Base-by-base conservation (phyloP, 2,888 invertebrate species). In the Cerastis leucographa region DNA sequence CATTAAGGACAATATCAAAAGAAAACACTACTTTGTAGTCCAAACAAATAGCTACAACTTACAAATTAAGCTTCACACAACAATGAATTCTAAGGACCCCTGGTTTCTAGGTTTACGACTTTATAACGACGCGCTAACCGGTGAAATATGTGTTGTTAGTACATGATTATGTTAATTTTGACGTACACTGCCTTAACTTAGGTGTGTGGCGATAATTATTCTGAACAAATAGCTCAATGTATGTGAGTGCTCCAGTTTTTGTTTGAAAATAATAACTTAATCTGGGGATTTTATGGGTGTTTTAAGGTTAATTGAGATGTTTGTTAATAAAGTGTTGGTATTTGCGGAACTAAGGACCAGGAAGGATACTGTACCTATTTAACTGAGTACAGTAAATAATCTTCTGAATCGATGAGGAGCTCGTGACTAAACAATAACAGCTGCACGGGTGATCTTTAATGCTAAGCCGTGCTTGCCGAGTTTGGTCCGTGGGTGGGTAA, bases 71-170 rank as follows among this genome's bases (percentile, higher is more conserved):
- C 91, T 91, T 85, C 68, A 66, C 61, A 44, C 35, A 56, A 19
- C 76, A 86, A 46, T 70, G 87, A 87, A 89, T 90, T 91, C 89
- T 87, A 91, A 92, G 91, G 91, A 92, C 91, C 90, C 86, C 87
- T 89, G 89, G 91, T 95, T 96, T 95, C 92, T 95, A 93, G 96
- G 95, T 96, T 96, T 96, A 96, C 92, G 94, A 93, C 94, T 94
- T 94, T 94, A 94, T 94, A 96, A 95, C 91, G 93, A 94, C 94
- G 92, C 93, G 94, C 92, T 93, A 94, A 94, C 91, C 92, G 88
- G 89, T 93, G 91, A 94, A 94, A 92, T 94, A 92, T 93, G 92
- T 90, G 89, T 89, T 86, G 86, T 85, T 88, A 90, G 85, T 85
- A 87, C 88, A 89, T 90, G 88, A 90, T 90, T 90, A 89, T 85